These are phyloP conservation scores for Drosophila orosa DNA, from an alignment of 1,140 invertebrate genomes.

Conservation along the genomic window DNA sequence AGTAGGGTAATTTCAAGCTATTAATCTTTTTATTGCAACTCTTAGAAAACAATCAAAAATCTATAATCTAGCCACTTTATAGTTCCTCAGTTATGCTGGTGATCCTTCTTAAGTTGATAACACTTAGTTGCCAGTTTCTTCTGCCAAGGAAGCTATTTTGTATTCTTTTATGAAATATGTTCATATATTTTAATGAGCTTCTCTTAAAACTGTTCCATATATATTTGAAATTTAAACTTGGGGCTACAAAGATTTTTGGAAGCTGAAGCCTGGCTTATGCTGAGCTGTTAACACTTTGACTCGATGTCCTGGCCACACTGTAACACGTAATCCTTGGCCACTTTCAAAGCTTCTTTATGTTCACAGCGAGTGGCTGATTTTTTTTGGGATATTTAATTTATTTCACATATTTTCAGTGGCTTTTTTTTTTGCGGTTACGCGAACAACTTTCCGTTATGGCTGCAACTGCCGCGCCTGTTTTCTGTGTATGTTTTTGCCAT, in stretches of 20 bases:
- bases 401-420: conserved; percentile 38
- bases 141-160: neutral
- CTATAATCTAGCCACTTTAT: neutral
- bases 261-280: neutral
- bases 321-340: neutral
- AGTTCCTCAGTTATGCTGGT: neutral
- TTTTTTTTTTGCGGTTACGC: conserved; percentile 40
- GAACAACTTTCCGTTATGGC: conserved; percentile 51
- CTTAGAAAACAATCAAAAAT: neutral
- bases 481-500: conserved; percentile 7
- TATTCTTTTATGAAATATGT: neutral
- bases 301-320: conserved; percentile 3
- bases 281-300: conserved; percentile 1
- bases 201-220: too few relatives aligned
- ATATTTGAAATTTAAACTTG: too few relatives aligned
- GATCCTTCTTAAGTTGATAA: neutral
- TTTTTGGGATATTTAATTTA: conserved; percentile 29
- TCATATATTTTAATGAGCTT: too few relatives aligned
- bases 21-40: neutral
- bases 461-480: conserved; percentile 47
- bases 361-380: conserved; percentile 17
- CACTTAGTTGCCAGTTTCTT: neutral
- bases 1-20: too few relatives aligned
- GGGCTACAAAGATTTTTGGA: too few relatives aligned
- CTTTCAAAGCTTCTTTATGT: conserved; percentile 15